These are phyloP conservation scores for Cephalopholis sonnerati DNA, from an alignment of 2,113 vertebrate species.

Conservation along the genomic window DNA sequence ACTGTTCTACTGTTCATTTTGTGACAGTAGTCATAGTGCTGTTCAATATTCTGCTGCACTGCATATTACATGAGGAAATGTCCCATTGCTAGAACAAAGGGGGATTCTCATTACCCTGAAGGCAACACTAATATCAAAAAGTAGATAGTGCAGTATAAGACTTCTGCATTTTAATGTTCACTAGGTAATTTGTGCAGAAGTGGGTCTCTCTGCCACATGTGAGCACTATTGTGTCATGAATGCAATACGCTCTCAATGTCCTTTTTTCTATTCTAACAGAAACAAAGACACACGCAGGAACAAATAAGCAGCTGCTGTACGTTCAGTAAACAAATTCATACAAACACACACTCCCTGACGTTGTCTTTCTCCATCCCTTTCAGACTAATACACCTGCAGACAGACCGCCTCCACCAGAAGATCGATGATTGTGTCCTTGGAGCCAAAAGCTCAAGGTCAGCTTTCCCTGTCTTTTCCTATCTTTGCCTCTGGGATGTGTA, in stretches of 20 bases:
- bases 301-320: slow-evolving; percentile 20
- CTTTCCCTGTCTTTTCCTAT: neutral
- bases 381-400: slow-evolving; percentile 62
- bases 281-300: slow-evolving; percentile 29
- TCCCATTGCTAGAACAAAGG: slow-evolving; percentile 62
- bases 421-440: slow-evolving; percentile 74
- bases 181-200: slow-evolving; percentile 52
- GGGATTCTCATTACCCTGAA: slow-evolving; percentile 57
- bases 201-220: slow-evolving; percentile 32
- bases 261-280: neutral
- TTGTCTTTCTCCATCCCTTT: slow-evolving; percentile 27
- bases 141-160: slow-evolving; percentile 44
- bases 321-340: neutral
- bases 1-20: slow-evolving; percentile 44
- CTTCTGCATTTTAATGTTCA: slow-evolving; percentile 59
- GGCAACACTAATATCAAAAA: slow-evolving; percentile 63
- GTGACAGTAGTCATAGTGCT: slow-evolving; percentile 35
- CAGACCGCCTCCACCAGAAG: slow-evolving; percentile 52
- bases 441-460: slow-evolving; percentile 68
- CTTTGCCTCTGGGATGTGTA: slow-evolving; percentile 8
- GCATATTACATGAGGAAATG: slow-evolving; percentile 66
- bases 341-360: neutral
- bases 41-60: slow-evolving; percentile 60
- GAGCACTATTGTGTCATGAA: slow-evolving; percentile 13
- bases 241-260: slow-evolving; percentile 2